Conservation (phyloP, 1,140 invertebrate genomes). For the honey bee (Apis mellifera) region DNA sequence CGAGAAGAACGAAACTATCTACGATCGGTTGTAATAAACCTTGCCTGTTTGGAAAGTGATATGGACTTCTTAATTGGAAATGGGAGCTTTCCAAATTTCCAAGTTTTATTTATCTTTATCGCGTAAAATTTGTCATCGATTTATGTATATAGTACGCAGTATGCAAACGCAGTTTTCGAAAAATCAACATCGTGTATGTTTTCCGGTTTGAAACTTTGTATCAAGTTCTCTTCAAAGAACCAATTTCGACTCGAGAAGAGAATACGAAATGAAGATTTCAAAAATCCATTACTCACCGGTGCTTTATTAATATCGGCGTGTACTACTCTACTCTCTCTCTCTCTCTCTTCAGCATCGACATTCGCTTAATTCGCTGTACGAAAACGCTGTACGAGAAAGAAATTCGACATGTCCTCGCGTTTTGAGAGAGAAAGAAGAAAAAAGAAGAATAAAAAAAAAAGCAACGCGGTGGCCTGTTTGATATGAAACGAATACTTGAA, state of each 20-base stretch:
- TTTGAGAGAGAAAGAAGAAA: background rate
- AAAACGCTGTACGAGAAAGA: background rate
- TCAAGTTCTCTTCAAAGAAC: background rate
- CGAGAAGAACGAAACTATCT: slow-evolving; percentile 15
- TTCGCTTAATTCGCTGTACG: background rate
- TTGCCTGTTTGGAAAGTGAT: slow-evolving; percentile 52
- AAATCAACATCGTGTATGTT: background rate
- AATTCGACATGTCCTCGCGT: background rate
- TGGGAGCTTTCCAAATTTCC: slow-evolving; percentile 55
- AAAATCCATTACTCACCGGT: background rate
- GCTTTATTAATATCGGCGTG: background rate
- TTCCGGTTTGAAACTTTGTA: no score
- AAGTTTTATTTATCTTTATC: slow-evolving; percentile 26
- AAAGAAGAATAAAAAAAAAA: no score
- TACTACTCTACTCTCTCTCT: no score
- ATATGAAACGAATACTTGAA: no score
- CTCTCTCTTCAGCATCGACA: background rate
- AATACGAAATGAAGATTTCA: background rate
- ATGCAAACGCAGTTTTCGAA: slow-evolving; percentile 48
- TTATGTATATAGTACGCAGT: background rate
- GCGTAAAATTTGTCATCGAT: slow-evolving; percentile 24
- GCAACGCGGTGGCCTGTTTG: background rate
- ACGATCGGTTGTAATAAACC: background rate
- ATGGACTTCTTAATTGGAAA: slow-evolving; percentile 61
- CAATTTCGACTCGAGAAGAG: background rate